These are phyloP conservation scores for Leptinotarsa juncta DNA, from an alignment of 2,888 invertebrate genomes.

Conservation along the genomic window DNA sequence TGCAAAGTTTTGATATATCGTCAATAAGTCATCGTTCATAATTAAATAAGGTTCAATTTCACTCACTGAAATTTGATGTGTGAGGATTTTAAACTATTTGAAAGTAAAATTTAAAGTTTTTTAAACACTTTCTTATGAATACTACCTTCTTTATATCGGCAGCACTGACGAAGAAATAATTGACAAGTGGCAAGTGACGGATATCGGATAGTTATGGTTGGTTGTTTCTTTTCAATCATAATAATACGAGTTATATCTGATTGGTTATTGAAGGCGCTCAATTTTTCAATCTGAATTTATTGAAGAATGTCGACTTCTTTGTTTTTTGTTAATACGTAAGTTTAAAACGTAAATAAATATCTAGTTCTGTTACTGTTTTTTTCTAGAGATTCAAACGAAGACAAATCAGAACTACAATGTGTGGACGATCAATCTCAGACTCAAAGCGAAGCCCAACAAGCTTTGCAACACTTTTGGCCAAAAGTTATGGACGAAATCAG, in stretches of 20 bases:
- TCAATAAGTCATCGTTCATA: too few relatives aligned
- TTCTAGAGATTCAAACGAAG: slow-evolving; percentile 54
- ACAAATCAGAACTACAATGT: slow-evolving; percentile 58
- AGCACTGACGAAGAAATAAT: background rate
- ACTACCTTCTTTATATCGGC: background rate
- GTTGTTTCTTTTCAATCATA: slow-evolving; percentile 24
- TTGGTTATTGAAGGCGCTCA: slow-evolving; percentile 50
- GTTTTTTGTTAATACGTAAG: slow-evolving; percentile 80
- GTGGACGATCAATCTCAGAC: slow-evolving; percentile 64
- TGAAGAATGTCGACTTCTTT: slow-evolving; percentile 68
- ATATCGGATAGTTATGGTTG: background rate
- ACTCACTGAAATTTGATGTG: too few relatives aligned
- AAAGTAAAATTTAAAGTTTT: too few relatives aligned
- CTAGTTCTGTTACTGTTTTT: background rate
- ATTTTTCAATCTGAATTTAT: slow-evolving; percentile 24
- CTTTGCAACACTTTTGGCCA: slow-evolving; percentile 85
- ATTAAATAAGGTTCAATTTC: too few relatives aligned
- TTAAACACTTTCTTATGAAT: background rate
- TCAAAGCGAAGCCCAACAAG: slow-evolving; percentile 76
- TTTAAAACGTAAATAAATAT: slow-evolving; percentile 57
- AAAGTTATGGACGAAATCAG: slow-evolving; percentile 84
- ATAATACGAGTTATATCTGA: slow-evolving; percentile 39
- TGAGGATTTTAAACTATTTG: too few relatives aligned
- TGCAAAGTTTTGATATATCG: too few relatives aligned
- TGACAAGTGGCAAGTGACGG: too few relatives aligned